phyloP scores from a whole-genome alignment of 1,140 invertebrate genomes.

The Lucilia cuprina region DNA sequence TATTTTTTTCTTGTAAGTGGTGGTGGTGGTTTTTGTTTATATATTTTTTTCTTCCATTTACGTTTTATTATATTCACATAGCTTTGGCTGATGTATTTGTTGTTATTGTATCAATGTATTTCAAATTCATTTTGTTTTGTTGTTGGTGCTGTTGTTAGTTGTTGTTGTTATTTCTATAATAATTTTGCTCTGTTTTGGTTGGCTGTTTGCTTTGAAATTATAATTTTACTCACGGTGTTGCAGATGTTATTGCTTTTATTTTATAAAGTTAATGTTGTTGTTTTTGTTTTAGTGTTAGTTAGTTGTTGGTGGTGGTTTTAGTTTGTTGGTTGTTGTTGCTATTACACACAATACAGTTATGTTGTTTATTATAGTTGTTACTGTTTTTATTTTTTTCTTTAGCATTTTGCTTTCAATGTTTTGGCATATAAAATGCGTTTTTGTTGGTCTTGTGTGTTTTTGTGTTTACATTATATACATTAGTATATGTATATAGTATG shows the following conservation, averaged over 20 bases:
- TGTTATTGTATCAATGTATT: slow-evolving; percentile 18
- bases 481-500: background rate
- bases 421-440: background rate
- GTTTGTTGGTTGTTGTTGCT: background rate
- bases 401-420: background rate
- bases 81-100: background rate
- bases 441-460: background rate
- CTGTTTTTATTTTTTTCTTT: background rate
- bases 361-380: background rate
- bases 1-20: background rate
- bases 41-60: background rate
- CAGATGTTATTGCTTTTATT: background rate
- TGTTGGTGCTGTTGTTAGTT: background rate
- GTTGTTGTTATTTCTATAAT: background rate
- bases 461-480: background rate
- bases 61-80: background rate
- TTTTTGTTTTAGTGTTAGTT: background rate
- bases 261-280: background rate
- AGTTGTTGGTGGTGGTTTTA: background rate
- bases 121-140: slow-evolving; percentile 21
- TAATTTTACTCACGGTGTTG: slow-evolving; percentile 19
- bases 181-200: slow-evolving; percentile 33
- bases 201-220: slow-evolving; percentile 29
- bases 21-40: slow-evolving; percentile 27
- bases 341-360: slow-evolving; percentile 34